Evolutionary conservation across 2,888 invertebrate genomes (phyloP).

Genomic region (Brassicogethes aeneus): DNA sequence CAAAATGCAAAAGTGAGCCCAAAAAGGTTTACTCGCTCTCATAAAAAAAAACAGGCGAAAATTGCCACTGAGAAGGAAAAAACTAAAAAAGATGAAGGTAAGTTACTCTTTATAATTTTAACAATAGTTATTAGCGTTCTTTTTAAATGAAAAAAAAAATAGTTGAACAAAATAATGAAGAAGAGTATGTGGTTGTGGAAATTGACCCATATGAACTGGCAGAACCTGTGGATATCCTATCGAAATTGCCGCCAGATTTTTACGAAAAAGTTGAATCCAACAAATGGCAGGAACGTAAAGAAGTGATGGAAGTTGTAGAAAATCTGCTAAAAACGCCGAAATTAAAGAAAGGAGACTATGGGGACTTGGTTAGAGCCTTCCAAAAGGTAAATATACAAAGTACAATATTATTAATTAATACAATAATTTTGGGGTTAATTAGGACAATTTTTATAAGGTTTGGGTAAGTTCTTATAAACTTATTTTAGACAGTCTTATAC

Average conservation of each 20-base stretch:
- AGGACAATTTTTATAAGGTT: no score
- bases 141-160: no score
- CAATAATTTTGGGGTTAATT: no score
- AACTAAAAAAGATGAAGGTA: constrained; percentile 44
- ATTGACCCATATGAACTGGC: constrained; percentile 87
- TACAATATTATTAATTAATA: no score
- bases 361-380: constrained; percentile 75
- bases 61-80: constrained; percentile 44
- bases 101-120: no score
- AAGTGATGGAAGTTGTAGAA: constrained; percentile 77
- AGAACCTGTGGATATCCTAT: constrained; percentile 87
- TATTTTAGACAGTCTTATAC: no score
- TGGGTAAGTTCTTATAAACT: no score
- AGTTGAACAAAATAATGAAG: constrained; percentile 50
- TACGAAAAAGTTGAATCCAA: constrained; percentile 90
- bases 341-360: constrained; percentile 87
- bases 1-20: constrained; percentile 65
- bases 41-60: constrained; percentile 61
- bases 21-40: constrained; percentile 68
- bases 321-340: constrained; percentile 71
- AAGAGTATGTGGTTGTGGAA: constrained; percentile 43
- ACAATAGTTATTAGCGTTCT: no score
- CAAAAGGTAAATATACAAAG: constrained; percentile 85
- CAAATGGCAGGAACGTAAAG: constrained; percentile 95
- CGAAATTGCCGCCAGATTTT: constrained; percentile 91